Conservation (phyloP, 1,140 invertebrate species). For the Reticulitermes speratus region DNA sequence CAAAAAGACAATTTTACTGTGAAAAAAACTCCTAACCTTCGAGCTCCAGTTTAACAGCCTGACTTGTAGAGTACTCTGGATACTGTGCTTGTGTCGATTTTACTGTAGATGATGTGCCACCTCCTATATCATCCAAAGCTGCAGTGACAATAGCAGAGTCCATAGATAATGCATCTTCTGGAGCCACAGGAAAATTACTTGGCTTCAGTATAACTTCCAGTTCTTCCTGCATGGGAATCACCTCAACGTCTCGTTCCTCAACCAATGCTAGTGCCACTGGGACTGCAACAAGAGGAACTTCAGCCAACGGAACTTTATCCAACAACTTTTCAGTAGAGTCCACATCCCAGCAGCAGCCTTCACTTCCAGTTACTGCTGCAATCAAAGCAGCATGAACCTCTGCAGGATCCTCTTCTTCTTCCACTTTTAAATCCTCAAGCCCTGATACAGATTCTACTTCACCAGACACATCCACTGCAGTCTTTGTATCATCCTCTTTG, state of each 20-base stretch:
- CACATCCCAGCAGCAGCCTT: conserved; percentile 48
- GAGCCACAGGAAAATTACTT: conserved; percentile 45
- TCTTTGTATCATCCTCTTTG: background rate
- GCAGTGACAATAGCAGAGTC: conserved; percentile 45
- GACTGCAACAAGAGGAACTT: conserved; percentile 36
- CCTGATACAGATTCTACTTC: conserved; percentile 20
- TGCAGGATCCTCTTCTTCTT: conserved; percentile 34
- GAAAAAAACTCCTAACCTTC: conserved; percentile 42
- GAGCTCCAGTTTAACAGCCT: conserved; percentile 50
- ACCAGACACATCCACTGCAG: conserved; percentile 3
- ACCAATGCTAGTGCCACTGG: conserved; percentile 38
- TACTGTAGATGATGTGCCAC: background rate
- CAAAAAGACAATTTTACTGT: too few species aligned
- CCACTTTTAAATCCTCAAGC: conserved; percentile 36
- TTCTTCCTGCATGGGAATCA: conserved; percentile 55
- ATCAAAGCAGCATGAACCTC: conserved; percentile 21
- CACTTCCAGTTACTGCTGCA: background rate
- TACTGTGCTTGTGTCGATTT: conserved; percentile 20
- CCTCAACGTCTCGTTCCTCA: conserved; percentile 43
- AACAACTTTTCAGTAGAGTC: conserved; percentile 51
- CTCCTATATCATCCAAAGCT: conserved; percentile 37
- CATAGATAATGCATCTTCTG: conserved; percentile 30
- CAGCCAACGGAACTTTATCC: conserved; percentile 40
- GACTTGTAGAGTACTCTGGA: conserved; percentile 32
- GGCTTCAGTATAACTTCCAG: conserved; percentile 52